Evolutionary conservation across 2,888 invertebrate genomes (phyloP).

Genomic region (Lapara coniferarum): DNA sequence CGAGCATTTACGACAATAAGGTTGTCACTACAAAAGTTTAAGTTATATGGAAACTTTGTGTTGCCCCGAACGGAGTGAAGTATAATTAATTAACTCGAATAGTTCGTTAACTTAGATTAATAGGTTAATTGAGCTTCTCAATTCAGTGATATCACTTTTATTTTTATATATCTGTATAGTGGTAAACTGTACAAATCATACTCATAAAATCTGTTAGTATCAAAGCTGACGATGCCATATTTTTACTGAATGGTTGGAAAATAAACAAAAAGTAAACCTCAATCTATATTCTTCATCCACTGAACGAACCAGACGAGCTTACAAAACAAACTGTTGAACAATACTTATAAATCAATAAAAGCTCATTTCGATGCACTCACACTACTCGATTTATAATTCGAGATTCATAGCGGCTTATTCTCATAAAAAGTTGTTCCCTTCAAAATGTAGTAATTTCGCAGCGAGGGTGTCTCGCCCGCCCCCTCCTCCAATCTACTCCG

Average conservation of each 20-base stretch:
- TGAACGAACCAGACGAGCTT: background rate
- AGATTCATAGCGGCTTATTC: conserved; percentile 83
- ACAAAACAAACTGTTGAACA: conserved; percentile 1
- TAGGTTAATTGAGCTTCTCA: conserved; percentile 41
- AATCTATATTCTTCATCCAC: no score
- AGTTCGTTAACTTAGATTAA: conserved; percentile 50
- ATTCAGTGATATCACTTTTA: background rate
- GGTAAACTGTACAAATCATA: background rate
- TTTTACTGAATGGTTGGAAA: no score
- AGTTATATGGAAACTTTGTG: conserved; percentile 61
- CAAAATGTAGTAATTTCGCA: conserved; percentile 82
- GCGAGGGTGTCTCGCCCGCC: conserved; percentile 60
- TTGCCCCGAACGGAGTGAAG: conserved; percentile 40
- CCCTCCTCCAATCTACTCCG: conserved; percentile 62
- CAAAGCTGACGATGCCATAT: no score
- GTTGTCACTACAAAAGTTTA: conserved; percentile 63
- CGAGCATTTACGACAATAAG: conserved; percentile 57
- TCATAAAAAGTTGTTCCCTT: conserved; percentile 83
- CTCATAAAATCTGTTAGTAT: no score
- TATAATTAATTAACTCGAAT: conserved; percentile 55
- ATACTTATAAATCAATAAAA: conserved; percentile 15
- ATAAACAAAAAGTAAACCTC: no score
- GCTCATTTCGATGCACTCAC: conserved; percentile 48
- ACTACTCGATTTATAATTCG: conserved; percentile 76
- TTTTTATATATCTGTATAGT: background rate